Conservation (phyloP, 2,888 invertebrate species). For the Elmis aenea region DNA sequence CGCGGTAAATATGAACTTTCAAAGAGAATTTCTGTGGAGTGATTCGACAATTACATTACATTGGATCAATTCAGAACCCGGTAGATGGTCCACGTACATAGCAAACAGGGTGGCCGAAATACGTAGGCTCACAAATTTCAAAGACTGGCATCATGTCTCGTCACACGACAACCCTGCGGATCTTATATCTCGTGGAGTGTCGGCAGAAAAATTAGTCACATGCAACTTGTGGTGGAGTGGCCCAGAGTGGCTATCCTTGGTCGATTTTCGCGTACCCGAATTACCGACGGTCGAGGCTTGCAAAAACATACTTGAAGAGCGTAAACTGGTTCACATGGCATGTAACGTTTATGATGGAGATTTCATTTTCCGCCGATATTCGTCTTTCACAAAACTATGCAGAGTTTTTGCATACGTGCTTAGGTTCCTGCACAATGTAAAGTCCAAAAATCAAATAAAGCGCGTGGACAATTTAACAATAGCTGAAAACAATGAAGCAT, state of each 20-base stretch:
- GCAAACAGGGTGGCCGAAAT: conserved; percentile 20
- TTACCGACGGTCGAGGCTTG: too few species aligned
- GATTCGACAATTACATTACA: conserved; percentile 24
- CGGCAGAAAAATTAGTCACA: not conserved
- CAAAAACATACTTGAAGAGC: too few species aligned
- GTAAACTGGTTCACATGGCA: too few species aligned
- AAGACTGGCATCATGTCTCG: conserved; percentile 18
- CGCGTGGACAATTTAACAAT: not conserved
- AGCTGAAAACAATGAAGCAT: not conserved
- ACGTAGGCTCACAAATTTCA: conserved; percentile 3
- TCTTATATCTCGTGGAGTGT: conserved; percentile 11
- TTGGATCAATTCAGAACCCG: conserved; percentile 22
- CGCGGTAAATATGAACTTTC: conserved; percentile 8
- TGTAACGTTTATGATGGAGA: too few species aligned
- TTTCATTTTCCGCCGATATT: conserved; percentile 1
- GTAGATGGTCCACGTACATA: conserved; percentile 21
- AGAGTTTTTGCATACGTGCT: conserved; percentile 5
- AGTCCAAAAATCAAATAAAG: not conserved
- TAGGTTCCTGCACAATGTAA: conserved; percentile 10
- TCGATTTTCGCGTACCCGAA: too few species aligned
- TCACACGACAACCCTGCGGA: conserved; percentile 19
- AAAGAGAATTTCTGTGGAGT: conserved; percentile 19
- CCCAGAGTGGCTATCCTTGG: conserved; percentile 3
- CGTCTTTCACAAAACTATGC: conserved; percentile 2
- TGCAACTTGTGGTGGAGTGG: conserved; percentile 13